Percentiles rank a stretch among this genome's conserved stretches.
Evolutionary conservation across 2,888 invertebrate genomes (phyloP).

Genomic region (Cephus nigrinus): DNA sequence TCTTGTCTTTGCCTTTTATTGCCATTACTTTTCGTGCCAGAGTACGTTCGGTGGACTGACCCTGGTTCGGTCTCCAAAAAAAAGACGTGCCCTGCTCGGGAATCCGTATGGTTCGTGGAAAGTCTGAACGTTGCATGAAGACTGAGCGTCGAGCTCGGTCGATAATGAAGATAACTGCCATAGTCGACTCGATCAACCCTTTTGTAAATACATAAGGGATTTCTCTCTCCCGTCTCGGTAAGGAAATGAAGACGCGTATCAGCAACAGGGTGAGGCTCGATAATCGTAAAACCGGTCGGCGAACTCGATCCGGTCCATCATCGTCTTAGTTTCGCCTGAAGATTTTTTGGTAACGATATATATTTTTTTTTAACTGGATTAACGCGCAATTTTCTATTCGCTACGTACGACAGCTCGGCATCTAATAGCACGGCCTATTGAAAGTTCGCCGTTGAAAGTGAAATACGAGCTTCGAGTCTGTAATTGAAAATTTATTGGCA

Average conservation of each 20-base stretch:
- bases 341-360: not conserved
- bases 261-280: not conserved
- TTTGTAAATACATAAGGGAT: not conserved
- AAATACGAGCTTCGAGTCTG: not conserved
- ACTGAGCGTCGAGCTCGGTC: not conserved
- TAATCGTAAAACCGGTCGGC: not conserved
- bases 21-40: not conserved
- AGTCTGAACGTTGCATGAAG: not conserved
- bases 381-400: not conserved
- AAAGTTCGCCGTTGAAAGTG: not conserved
- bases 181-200: not conserved
- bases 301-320: not conserved
- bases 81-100: not conserved
- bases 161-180: not conserved
- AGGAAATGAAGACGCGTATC: not conserved
- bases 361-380: not conserved
- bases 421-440: not conserved
- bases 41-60: not conserved
- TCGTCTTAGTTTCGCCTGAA: not conserved
- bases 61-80: not conserved
- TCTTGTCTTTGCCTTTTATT: not conserved
- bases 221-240: not conserved
- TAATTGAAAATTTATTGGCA: too few relatives aligned
- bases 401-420: not conserved
- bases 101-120: not conserved